phyloP scores from a whole-genome alignment of 2,797 vertebrate species.

The Neosilurus mollespiculum region DNA sequence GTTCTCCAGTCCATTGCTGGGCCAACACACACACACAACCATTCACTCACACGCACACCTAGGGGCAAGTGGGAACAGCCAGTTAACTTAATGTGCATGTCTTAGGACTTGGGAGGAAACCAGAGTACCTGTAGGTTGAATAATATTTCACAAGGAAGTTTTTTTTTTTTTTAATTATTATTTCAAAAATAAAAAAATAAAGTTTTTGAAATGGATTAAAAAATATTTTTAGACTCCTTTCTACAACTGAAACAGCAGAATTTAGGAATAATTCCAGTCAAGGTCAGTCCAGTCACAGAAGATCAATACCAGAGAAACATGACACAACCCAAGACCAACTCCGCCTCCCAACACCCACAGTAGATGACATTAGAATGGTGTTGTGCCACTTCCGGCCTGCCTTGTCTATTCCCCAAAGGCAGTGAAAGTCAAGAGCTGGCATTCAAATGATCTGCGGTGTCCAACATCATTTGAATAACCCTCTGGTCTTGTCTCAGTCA shows the following conservation, averaged over 20 bases:
- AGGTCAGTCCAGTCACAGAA: conserved; percentile 29
- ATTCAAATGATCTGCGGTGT: conserved; percentile 47
- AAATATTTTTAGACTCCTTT: background rate
- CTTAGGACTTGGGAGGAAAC: no score
- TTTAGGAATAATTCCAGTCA: conserved; percentile 10
- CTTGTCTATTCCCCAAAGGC: conserved; percentile 1
- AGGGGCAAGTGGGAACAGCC: no score
- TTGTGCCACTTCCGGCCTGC: conserved; percentile 17
- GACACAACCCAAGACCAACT: conserved; percentile 1
- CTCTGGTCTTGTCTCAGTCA: conserved; percentile 11
- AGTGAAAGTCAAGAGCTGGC: conserved; percentile 24
- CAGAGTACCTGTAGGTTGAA: no score
- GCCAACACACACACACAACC: no score
- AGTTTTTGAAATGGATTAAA: no score
- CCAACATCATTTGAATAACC: conserved; percentile 44
- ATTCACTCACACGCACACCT: no score
- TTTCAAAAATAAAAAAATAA: no score
- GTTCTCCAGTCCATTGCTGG: no score
- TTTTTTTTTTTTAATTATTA: no score
- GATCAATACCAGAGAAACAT: conserved; percentile 42
- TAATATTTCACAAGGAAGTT: no score
- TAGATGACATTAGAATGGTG: conserved; percentile 20
- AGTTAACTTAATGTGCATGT: no score
- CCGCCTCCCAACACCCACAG: background rate
- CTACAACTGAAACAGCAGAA: conserved; percentile 4